phyloP scores from a whole-genome alignment of 2,888 invertebrate genomes.

The Drosophila rellima region DNA sequence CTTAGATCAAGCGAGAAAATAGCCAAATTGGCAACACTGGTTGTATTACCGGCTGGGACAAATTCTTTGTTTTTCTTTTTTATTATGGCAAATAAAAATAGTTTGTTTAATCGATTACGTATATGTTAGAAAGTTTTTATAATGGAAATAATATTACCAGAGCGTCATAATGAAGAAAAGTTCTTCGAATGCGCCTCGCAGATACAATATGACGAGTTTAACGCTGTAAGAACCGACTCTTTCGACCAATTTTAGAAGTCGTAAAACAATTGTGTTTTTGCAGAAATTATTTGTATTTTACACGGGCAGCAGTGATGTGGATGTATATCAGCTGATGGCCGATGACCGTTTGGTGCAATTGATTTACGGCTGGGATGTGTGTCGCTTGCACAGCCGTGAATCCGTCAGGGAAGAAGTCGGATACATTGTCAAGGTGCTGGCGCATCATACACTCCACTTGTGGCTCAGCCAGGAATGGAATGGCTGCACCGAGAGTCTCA shows the following conservation, averaged over 20 bases:
- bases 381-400: conserved; percentile 55
- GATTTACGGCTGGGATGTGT: conserved; percentile 79
- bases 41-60: conserved; percentile 45
- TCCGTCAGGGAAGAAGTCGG: conserved; percentile 45
- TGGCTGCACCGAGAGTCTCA: conserved; percentile 51
- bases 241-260: background rate
- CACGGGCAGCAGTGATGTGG: conserved; percentile 69
- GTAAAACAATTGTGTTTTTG: conserved; percentile 12
- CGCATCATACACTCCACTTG: conserved; percentile 76
- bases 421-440: conserved; percentile 64
- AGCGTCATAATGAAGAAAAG: conserved; percentile 61
- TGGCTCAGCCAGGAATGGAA: conserved; percentile 82
- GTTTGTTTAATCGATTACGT: background rate
- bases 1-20: too few species aligned
- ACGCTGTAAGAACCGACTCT: conserved; percentile 62
- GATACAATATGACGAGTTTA: conserved; percentile 78
- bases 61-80: conserved; percentile 3
- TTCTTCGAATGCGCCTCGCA: conserved; percentile 68
- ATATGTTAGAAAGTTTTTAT: conserved; percentile 8
- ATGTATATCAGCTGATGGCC: conserved; percentile 73
- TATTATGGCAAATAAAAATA: background rate
- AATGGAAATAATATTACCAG: conserved; percentile 80
- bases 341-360: conserved; percentile 75
- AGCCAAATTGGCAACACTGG: too few species aligned
- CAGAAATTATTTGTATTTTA: conserved; percentile 74